These are phyloP conservation scores for Gallinago undulata DNA, from an alignment of 2,113 vertebrate genomes.

Conservation along the genomic window DNA sequence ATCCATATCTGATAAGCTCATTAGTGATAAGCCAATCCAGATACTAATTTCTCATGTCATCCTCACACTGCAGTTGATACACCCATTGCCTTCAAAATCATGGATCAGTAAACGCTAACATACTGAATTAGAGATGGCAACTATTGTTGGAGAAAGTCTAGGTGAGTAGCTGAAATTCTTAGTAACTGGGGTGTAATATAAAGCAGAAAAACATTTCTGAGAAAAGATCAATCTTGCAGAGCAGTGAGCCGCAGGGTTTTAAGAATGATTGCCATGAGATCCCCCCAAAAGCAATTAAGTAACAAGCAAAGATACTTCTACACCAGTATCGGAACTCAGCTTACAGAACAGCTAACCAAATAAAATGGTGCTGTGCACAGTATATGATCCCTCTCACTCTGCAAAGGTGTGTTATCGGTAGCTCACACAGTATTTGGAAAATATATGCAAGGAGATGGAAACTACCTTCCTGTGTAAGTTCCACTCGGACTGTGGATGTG, in stretches of 20 bases:
- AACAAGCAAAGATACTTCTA: neutral
- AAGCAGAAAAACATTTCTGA: neutral
- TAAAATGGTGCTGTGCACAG: neutral
- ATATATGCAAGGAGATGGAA: neutral
- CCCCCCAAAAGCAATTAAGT: neutral
- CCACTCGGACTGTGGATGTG: neutral
- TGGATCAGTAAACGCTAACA: neutral
- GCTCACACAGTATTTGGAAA: neutral
- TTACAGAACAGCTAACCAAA: neutral
- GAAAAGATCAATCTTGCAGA: neutral
- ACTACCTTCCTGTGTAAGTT: neutral
- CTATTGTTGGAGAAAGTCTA: neutral
- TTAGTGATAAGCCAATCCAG: neutral
- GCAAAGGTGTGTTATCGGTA: accelerated
- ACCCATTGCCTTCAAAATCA: neutral
- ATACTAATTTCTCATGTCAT: neutral
- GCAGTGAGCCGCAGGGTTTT: neutral
- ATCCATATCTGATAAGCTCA: neutral
- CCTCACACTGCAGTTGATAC: neutral
- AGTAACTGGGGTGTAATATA: neutral
- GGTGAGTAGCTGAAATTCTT: neutral
- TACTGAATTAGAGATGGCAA: neutral
- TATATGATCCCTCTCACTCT: neutral
- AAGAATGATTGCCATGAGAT: neutral
- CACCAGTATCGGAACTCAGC: neutral